Base-by-base conservation (phyloP, 2,888 invertebrate species). In the Malachius bipustulatus region DNA sequence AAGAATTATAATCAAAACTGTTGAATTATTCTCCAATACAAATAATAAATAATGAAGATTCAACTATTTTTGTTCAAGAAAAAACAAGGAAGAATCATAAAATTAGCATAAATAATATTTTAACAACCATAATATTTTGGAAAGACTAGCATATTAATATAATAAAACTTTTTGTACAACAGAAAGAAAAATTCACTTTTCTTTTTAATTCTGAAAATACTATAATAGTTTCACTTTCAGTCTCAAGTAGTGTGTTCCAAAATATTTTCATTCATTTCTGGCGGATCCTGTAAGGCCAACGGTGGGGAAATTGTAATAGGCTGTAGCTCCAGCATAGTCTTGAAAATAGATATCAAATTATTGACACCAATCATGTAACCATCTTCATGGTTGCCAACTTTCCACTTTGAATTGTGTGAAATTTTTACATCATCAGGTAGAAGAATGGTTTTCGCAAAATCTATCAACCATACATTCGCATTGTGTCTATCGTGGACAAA, bases 391-490 rank as follows among this genome's bases (percentile, higher is more conserved):
- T 91, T 94, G 27, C 93, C 93, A 40, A 91, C 90, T 55, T 79
- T 80, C 94, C 94, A 94, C 34, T 77, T 76, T 13, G 79, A 73
- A 42, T 74, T 74, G 62, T 94, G 94, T 51, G 77, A 74, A 38
- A 91, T 84, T 26, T 60, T 67, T 40, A 81, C 65, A 41, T 78
- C 73, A 1, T 74, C 71, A 0, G 90, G 87, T 24, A 94, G 69
- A 9, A 77, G 74, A 30, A 89, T 73, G 1, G 93, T 91, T 66
- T 97, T 97, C 31, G 96, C 94, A 58, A 97, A 97, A 64, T 97
- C 96, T 47, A 97, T 97, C 68, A 97, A 74, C 96, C 96, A 97
- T 9, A 91, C 78, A 42, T 85, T 87, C 15, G 91, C 88, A 56
- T 78, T 82, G 46, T 75, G 73, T 36, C 77, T 73, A 61, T 97